Percentiles rank a stretch among this genome's conserved stretches.
Evolutionary conservation across 2,797 vertebrate species (phyloP).

Genomic region (Tenualosa ilisha): DNA sequence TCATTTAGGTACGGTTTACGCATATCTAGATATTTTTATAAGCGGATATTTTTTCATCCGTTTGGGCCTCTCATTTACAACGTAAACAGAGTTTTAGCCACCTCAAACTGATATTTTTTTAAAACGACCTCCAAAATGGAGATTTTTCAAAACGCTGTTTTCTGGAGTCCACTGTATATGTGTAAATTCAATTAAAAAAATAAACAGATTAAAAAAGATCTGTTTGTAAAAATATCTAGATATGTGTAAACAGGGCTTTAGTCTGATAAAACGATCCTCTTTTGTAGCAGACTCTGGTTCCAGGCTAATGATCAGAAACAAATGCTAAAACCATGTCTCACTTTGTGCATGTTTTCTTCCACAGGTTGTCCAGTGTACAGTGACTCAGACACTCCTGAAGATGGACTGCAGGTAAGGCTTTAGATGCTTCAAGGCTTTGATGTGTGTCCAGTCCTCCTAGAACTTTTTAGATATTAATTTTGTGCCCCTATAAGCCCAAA

Average conservation of each 20-base stretch:
- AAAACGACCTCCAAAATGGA: too few relatives aligned
- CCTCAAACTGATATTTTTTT: too few relatives aligned
- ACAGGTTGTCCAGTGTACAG: slow-evolving; percentile 85
- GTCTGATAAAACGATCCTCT: background rate
- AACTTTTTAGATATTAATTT: background rate
- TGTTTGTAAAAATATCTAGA: too few relatives aligned
- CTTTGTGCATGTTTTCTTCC: slow-evolving; percentile 39
- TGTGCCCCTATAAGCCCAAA: background rate
- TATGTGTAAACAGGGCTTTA: too few relatives aligned
- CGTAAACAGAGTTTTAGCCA: too few relatives aligned
- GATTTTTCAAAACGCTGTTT: too few relatives aligned
- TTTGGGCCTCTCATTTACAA: too few relatives aligned
- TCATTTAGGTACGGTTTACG: background rate
- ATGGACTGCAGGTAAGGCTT: slow-evolving; percentile 86
- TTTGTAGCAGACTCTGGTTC: background rate
- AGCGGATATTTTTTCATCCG: too few relatives aligned
- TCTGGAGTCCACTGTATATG: too few relatives aligned
- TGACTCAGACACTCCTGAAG: slow-evolving; percentile 83
- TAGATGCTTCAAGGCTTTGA: background rate
- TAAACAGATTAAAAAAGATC: too few relatives aligned
- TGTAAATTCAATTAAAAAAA: too few relatives aligned
- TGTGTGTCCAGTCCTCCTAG: background rate
- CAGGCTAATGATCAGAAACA: background rate
- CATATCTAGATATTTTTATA: too few relatives aligned
- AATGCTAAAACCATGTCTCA: background rate